Evolutionary conservation across 2,797 vertebrate genomes (phyloP).

Genomic region (Triplophysa yarkandensis): DNA sequence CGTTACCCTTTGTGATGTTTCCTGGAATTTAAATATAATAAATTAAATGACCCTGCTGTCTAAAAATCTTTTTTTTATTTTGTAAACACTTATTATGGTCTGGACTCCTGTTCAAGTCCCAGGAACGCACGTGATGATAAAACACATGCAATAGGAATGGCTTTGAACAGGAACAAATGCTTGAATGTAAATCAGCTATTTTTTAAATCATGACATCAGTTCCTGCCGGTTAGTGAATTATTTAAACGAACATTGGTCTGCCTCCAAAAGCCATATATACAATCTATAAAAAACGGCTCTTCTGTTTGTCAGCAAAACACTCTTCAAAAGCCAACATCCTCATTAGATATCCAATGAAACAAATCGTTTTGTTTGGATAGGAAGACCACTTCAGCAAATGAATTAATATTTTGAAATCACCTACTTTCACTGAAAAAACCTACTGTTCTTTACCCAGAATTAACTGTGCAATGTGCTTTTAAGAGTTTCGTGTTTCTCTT

Average conservation of each 20-base stretch:
- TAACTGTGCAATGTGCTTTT: slow-evolving; percentile 21
- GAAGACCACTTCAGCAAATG: slow-evolving; percentile 47
- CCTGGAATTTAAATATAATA: not conserved
- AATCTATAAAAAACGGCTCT: slow-evolving; percentile 23
- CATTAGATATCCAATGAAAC: slow-evolving; percentile 66
- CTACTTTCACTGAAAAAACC: slow-evolving; percentile 18
- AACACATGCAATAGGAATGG: too few species aligned
- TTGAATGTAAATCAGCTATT: not conserved
- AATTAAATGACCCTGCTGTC: not conserved
- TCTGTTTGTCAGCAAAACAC: slow-evolving; percentile 57
- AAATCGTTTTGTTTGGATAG: slow-evolving; percentile 57
- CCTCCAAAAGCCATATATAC: slow-evolving; percentile 32
- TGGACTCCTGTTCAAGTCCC: not conserved
- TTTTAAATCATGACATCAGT: slow-evolving; percentile 38
- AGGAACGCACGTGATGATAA: too few species aligned
- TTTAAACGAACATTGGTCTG: slow-evolving; percentile 40
- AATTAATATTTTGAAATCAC: slow-evolving; percentile 32
- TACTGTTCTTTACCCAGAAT: not conserved
- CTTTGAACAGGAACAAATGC: not conserved
- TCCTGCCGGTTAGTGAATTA: slow-evolving; percentile 23
- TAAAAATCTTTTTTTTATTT: not conserved
- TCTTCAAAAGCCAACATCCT: slow-evolving; percentile 56
- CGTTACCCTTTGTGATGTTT: too few species aligned
- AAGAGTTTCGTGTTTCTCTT: not conserved
- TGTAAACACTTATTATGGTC: not conserved